A percentile compares a stretch with the other conserved stretches of the same genome.
Evolutionary conservation across 2,888 invertebrate genomes (phyloP).

Genomic region (Polydrusus cervinus): DNA sequence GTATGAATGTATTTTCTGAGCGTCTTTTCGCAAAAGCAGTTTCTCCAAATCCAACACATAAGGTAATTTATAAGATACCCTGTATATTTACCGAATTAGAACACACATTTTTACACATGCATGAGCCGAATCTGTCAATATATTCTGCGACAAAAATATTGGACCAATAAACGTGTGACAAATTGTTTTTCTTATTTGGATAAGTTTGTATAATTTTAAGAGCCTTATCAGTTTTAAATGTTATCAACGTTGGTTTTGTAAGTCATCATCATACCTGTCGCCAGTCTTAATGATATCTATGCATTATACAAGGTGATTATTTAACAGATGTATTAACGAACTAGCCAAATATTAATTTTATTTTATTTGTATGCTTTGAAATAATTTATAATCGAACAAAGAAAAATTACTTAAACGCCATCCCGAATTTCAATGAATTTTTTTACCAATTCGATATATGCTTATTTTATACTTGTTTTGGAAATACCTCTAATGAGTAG

Average conservation of each 20-base stretch:
- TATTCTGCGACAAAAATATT: constrained; percentile 52
- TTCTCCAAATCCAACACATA: no score
- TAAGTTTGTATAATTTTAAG: constrained; percentile 37
- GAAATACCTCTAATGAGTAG: no score
- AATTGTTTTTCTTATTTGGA: constrained; percentile 46
- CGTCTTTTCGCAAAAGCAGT: no score
- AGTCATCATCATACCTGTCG: constrained; percentile 39
- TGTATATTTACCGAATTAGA: constrained; percentile 22
- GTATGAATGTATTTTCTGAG: no score
- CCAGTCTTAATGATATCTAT: constrained; percentile 21
- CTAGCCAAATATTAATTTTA: no score
- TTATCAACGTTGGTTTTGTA: constrained; percentile 31
- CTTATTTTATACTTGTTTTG: no score
- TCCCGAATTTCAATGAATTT: no score
- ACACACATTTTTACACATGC: constrained; percentile 13
- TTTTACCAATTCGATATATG: no score
- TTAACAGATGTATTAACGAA: neutral
- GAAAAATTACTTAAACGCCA: no score
- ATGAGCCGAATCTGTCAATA: constrained; percentile 42
- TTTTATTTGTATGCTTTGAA: no score
- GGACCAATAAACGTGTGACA: constrained; percentile 50
- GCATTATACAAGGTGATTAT: constrained; percentile 14
- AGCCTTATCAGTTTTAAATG: constrained; percentile 38
- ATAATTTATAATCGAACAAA: no score
- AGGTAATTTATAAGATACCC: constrained; percentile 2